Evolutionary conservation across 2,113 vertebrate species (phyloP).

Genomic region (Felis chaus): DNA sequence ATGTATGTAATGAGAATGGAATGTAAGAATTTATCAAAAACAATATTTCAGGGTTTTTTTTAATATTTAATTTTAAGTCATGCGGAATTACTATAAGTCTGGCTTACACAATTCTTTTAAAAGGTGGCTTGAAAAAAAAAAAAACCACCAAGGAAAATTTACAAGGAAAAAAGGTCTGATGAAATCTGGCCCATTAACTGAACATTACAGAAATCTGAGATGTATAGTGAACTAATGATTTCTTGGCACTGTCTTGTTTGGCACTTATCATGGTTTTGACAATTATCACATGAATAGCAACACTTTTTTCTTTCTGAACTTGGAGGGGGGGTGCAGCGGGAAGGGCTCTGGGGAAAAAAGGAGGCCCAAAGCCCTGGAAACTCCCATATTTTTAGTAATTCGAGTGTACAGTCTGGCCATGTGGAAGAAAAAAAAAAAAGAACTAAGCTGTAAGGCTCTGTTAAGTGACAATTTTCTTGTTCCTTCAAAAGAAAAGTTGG

Average conservation of each 20-base stretch:
- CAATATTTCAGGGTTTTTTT: neutral
- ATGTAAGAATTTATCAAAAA: slow-evolving; percentile 27
- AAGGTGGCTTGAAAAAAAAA: slow-evolving; percentile 48
- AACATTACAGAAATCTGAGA: slow-evolving; percentile 76
- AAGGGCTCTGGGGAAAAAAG: neutral
- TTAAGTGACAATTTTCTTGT: slow-evolving; percentile 69
- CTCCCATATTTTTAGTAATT: slow-evolving; percentile 75
- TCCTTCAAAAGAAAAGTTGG: slow-evolving; percentile 69
- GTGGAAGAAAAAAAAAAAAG: slow-evolving; percentile 67
- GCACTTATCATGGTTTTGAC: slow-evolving; percentile 78
- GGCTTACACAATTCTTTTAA: slow-evolving; percentile 26
- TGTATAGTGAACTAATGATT: slow-evolving; percentile 83
- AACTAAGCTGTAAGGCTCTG: slow-evolving; percentile 19
- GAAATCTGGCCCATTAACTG: slow-evolving; percentile 81
- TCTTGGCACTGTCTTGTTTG: slow-evolving; percentile 79
- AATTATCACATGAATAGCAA: slow-evolving; percentile 81
- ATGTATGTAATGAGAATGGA: slow-evolving; percentile 34
- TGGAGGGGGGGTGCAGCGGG: neutral
- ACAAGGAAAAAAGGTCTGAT: slow-evolving; percentile 57
- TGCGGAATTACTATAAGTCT: slow-evolving; percentile 1
- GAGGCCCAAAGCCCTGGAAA: slow-evolving; percentile 60
- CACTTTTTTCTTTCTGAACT: slow-evolving; percentile 81
- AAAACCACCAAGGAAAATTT: slow-evolving; percentile 39
- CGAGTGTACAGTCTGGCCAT: slow-evolving; percentile 55
- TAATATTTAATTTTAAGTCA: neutral